These are phyloP conservation scores for Anthopleura sola DNA, from an alignment of 64 coral and sea anemone genomes.

Conservation along the genomic window DNA sequence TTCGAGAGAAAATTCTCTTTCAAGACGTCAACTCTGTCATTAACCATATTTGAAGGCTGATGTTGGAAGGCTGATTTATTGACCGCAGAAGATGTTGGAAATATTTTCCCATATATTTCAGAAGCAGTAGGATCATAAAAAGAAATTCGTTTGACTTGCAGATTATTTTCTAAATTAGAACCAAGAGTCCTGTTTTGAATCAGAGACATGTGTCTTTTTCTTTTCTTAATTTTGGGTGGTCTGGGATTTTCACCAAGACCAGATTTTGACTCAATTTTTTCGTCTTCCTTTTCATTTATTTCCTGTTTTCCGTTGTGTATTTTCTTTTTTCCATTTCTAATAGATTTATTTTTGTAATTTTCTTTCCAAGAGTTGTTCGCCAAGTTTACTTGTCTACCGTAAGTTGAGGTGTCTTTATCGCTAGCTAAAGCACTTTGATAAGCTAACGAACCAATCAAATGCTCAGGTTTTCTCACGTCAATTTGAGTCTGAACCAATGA, in stretches of 20 bases:
- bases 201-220: not conserved
- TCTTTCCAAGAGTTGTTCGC: not conserved
- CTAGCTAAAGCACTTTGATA: not conserved
- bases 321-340: not conserved
- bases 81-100: not conserved
- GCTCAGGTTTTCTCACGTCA: not conserved
- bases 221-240: not conserved
- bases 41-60: not conserved
- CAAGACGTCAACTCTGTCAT: not conserved
- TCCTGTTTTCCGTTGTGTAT: not conserved
- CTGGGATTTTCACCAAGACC: too few species aligned
- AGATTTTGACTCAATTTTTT: not conserved
- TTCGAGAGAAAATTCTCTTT: not conserved
- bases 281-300: not conserved
- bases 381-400: not conserved
- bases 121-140: not conserved
- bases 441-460: not conserved
- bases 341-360: not conserved
- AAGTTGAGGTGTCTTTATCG: not conserved
- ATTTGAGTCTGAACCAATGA: not conserved
- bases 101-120: conserved; percentile 1
- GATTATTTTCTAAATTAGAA: not conserved
- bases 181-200: not conserved
- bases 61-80: not conserved
- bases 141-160: not conserved